phyloP scores from a whole-genome alignment of 2,113 vertebrate species.

The Macaca fascicularis region T2T-MFA8v1.1 NC_088375.1:37762001-37762500 shows the following conservation, averaged over 20 bases:
- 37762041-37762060: background rate
- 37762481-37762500: background rate
- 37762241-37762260: background rate
- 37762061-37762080: background rate
- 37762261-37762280: background rate
- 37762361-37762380: background rate
- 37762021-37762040: background rate
- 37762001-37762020: background rate
- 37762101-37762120: background rate
- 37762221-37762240: background rate
- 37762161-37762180: background rate
- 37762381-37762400: background rate
- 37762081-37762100: background rate
- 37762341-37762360: background rate
- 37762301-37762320: background rate
- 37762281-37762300: background rate
- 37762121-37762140: background rate
- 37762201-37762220: background rate
- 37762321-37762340: background rate
- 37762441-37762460: constrained; percentile 15
- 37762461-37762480: background rate
- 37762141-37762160: background rate
- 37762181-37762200: too few relatives aligned
- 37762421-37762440: background rate
- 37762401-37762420: background rate